Conservation (phyloP, 2,797 vertebrate genomes). For the Sorex maritimensis region DNA sequence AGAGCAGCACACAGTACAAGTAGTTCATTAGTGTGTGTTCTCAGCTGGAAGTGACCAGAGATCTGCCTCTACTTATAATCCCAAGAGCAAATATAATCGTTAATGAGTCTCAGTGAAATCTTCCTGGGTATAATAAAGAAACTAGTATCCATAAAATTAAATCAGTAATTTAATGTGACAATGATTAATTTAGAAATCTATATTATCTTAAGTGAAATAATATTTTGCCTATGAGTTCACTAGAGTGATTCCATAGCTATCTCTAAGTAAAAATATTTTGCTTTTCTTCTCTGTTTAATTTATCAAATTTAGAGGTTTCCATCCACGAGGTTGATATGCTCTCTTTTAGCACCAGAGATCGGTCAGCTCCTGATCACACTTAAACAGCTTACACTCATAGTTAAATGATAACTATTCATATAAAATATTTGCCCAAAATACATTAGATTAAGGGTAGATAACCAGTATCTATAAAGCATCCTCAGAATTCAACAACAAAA, state of each 20-base stretch:
- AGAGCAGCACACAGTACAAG: no score
- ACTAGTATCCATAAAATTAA: background rate
- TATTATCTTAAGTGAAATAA: conserved; percentile 5
- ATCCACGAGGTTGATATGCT: background rate
- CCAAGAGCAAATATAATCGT: no score
- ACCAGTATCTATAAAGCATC: no score
- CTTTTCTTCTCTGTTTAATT: conserved; percentile 14
- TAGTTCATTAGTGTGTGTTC: no score
- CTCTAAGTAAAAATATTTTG: background rate
- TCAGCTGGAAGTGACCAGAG: no score
- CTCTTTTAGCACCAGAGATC: background rate
- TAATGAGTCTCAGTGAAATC: no score
- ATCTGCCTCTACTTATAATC: no score
- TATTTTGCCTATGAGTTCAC: conserved; percentile 2
- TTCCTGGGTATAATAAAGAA: no score
- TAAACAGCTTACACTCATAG: conserved; percentile 42
- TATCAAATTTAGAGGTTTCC: background rate
- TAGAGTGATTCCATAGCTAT: background rate
- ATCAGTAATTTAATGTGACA: background rate
- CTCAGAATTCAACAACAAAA: no score
- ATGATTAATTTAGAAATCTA: conserved; percentile 60
- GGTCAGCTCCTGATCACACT: background rate
- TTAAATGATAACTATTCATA: background rate
- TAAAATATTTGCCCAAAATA: no score
- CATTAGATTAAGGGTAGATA: no score